These are phyloP conservation scores for Desoria tigrina DNA, from an alignment of 2,888 invertebrate genomes.

Conservation along the genomic window DNA sequence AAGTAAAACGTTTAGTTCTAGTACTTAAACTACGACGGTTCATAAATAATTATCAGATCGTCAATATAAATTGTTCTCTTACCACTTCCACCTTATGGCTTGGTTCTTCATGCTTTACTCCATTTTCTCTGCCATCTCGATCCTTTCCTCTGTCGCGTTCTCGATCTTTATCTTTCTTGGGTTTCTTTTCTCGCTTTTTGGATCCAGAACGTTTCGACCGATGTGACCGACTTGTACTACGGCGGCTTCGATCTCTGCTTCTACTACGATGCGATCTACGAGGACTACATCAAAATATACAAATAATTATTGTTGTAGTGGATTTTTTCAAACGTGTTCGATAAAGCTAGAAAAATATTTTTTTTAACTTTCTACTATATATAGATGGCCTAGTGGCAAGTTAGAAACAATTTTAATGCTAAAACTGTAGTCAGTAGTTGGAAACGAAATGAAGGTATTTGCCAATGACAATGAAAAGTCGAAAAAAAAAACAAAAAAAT, in stretches of 20 bases:
- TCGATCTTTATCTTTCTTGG: conserved; percentile 46
- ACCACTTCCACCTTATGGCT: conserved; percentile 2
- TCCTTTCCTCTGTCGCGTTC: conserved; percentile 43
- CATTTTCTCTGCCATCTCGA: conserved; percentile 26
- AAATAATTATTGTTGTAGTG: neutral
- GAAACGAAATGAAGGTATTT: no score
- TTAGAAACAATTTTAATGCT: no score
- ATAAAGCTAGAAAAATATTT: neutral
- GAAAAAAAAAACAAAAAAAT: no score
- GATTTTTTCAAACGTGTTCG: conserved; percentile 24
- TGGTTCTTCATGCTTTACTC: conserved; percentile 23
- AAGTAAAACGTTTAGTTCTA: neutral
- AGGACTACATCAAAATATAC: neutral
- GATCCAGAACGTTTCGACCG: conserved; percentile 66
- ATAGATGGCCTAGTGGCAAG: no score
- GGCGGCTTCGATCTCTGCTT: conserved; percentile 24
- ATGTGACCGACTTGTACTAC: conserved; percentile 62
- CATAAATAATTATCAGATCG: neutral
- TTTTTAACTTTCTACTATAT: no score
- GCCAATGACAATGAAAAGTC: no score
- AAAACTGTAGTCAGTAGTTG: no score
- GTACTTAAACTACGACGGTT: no score
- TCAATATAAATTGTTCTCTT: neutral
- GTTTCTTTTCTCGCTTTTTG: conserved; percentile 57
- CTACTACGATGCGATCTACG: conserved; percentile 23